Percentiles rank a stretch among this genome's conserved stretches.
Conservation (phyloP, 2,888 invertebrate species). For the Troides aeacus region DNA sequence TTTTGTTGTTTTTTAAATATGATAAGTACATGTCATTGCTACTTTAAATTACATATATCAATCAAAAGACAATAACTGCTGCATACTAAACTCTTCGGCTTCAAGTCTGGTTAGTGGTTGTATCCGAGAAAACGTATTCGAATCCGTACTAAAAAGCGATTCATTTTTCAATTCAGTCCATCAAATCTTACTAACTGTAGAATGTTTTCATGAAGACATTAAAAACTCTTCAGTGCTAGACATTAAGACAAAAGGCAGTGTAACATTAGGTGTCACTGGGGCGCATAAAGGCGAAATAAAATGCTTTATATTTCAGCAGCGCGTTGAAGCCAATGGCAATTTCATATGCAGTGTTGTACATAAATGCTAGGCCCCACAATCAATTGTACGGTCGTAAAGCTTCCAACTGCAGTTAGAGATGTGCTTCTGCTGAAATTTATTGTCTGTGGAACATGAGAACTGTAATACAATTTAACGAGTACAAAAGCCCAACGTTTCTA, state of each 20-base stretch:
- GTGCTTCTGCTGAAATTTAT: constrained; percentile 25
- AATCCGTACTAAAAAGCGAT: no score
- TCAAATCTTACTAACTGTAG: no score
- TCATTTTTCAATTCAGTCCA: no score
- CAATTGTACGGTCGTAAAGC: constrained; percentile 32
- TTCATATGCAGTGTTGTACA: constrained; percentile 38
- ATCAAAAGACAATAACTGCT: no score
- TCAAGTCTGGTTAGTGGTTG: no score
- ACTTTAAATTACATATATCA: no score
- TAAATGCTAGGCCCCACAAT: constrained; percentile 33
- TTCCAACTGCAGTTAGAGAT: constrained; percentile 36
- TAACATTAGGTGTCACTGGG: neutral
- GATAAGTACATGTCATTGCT: no score
- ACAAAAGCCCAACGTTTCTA: constrained; percentile 6
- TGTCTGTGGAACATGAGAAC: constrained; percentile 12
- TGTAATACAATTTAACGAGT: constrained; percentile 18
- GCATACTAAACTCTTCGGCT: no score
- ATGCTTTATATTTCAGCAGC: constrained; percentile 22
- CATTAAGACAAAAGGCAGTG: neutral
- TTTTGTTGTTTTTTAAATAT: no score
- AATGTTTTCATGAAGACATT: neutral
- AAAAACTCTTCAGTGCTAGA: neutral
- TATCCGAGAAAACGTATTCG: no score
- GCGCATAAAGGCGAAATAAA: constrained; percentile 22
- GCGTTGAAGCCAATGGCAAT: constrained; percentile 31